Conservation (phyloP, 2,888 invertebrate species). For the Gastracanthus pulcherrimus region DNA sequence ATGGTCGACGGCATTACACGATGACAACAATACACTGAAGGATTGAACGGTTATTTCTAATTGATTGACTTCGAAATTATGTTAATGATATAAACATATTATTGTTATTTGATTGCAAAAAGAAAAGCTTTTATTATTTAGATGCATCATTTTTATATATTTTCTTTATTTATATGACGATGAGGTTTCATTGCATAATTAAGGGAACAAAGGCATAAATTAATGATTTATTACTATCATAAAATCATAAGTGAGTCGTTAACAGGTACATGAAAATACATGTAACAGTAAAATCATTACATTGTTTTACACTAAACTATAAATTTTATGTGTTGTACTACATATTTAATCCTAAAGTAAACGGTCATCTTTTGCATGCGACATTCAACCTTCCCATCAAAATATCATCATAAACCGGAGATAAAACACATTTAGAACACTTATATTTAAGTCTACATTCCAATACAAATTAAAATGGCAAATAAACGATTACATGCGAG, state of each 20-base stretch:
- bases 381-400: too few relatives aligned
- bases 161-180: neutral
- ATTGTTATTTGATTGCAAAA: too few relatives aligned
- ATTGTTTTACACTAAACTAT: too few relatives aligned
- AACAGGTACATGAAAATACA: too few relatives aligned
- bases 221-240: neutral
- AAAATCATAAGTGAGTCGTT: too few relatives aligned
- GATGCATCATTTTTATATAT: neutral
- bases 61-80: constrained; percentile 22
- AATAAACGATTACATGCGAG: neutral
- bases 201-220: neutral
- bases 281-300: too few relatives aligned
- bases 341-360: too few relatives aligned
- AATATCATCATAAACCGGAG: neutral
- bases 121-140: too few relatives aligned
- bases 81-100: neutral
- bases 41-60: neutral
- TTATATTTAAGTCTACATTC: neutral
- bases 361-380: too few relatives aligned
- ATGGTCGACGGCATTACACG: neutral
- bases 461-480: neutral
- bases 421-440: neutral
- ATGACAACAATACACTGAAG: neutral
- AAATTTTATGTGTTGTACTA: too few relatives aligned
- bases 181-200: neutral